Base-by-base conservation (phyloP, 2,888 invertebrate genomes). In the Callyntrura guangdongensis region DNA sequence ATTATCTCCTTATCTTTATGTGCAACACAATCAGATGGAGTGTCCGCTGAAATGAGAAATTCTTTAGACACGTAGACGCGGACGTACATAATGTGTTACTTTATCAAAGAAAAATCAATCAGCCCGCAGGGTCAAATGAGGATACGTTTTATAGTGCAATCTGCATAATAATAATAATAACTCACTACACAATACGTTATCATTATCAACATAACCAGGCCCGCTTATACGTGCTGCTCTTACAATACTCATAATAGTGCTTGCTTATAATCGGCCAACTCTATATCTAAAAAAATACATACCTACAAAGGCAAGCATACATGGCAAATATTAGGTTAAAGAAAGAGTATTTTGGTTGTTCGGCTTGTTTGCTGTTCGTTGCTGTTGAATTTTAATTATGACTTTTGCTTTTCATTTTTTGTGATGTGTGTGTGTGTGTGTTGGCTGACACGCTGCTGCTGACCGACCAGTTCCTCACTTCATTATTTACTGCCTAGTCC, bases 401-500 rank as follows among this genome's bases (percentile, higher is more conserved):
- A 25, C 64, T 53, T 79, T 81, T 79, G 86, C 61, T 74, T 69
- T 84, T 83, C 64, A 47, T 67, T 47, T 83, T 83, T 20, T 20
- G 20, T 47, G 83, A 67, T 49, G 67, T 45, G 64, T 59, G 20
- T 59, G 22, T 36, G 27, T 59, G 64, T 36, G 11, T 72, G 56
- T 49, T 69, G 69, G 56, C 85, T 85, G 56, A 49, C 36, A 36
- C 64, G 17, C 45, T 86, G 77, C 69, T 81, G 69, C 72, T 88
- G 87, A 82, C 87, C 87, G 81, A 88, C 87, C 87, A 88, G 87
- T 88, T 88, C 82, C 67, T 69, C 53, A 74, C 36, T 82, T 56
- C 59, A 88, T 88, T 88, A 88, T 88, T 88, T 88, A 88, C 87
- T 56, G 69, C 87, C 72, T 79, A 59, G 56, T 59, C 61, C 59